Conservation (phyloP, 2,797 vertebrate species). For the Etheostoma nigrum region DNA sequence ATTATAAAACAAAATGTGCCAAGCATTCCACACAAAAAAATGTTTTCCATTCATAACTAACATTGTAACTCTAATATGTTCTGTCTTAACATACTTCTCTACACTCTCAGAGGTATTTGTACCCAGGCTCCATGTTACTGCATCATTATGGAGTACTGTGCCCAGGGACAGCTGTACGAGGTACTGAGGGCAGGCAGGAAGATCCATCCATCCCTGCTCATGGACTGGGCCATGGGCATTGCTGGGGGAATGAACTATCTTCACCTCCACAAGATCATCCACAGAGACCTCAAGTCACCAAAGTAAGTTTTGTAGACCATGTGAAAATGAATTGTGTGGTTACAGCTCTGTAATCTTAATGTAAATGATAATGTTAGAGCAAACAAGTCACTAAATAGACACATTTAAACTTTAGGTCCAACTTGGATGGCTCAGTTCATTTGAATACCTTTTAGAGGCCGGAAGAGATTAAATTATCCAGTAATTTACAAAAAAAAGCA, state of each 20-base stretch:
- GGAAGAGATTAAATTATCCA: not conserved
- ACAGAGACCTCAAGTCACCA: slow-evolving; percentile 97
- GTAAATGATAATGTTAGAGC: not conserved
- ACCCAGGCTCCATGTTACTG: slow-evolving; percentile 98
- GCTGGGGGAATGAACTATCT: slow-evolving; percentile 99
- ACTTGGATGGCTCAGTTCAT: not conserved
- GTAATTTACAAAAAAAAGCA: not conserved
- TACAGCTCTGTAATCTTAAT: not conserved
- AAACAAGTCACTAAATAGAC: not conserved
- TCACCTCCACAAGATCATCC: slow-evolving; percentile 99
- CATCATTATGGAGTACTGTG: slow-evolving; percentile 99
- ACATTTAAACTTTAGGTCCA: not conserved
- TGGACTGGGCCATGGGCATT: slow-evolving; percentile 99
- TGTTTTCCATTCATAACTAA: not conserved
- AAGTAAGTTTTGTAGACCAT: slow-evolving; percentile 86
- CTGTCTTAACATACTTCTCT: slow-evolving; percentile 1
- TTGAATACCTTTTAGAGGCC: not conserved
- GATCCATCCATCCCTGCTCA: slow-evolving; percentile 93
- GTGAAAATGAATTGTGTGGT: not conserved
- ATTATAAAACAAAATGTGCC: not conserved
- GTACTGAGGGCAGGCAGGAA: slow-evolving; percentile 95
- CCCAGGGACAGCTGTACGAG: slow-evolving; percentile 97
- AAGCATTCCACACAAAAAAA: not conserved
- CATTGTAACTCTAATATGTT: not conserved
- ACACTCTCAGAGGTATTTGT: slow-evolving; percentile 90